Evolutionary conservation across 53 echinoderm and acorn worm genomes (phyloP), one percentile per base, ranked within the genome.

Genomic region (Henricia sp.): DNA sequence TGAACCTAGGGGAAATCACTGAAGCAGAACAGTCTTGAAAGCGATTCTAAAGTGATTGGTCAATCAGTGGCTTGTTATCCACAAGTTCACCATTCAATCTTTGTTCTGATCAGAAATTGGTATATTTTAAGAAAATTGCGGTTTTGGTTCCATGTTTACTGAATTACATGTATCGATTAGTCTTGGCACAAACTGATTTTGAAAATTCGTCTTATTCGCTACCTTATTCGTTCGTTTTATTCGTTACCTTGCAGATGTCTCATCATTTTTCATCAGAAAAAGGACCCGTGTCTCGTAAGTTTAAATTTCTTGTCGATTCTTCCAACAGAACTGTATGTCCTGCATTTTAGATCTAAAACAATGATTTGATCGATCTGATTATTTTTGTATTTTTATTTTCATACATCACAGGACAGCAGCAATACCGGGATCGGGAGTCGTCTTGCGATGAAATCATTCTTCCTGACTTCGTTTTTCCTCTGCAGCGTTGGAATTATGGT

Each of bases 271-370:
- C 88, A 88, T 83, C 88, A 71, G 35, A 69, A 82, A 21, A 83
- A 83, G 5, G 88, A 88, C 71, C 52, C 73, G 11, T 88, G 88
- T 29, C 70, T 88, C 3, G 88, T 88, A 83, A 88, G 88, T 72
- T 4, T 20, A 48, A 50, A 37, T 23, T 37, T 2, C 11, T 46
- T 10, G 48, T 46, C 48, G 6, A 46, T 46, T 46, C 48, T 46
- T 10, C 14, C 6, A 46, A 6, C 48, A 10, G 14, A 46, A 46
- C 8, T 46, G 48, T 46, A 46, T 46, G 12, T 11, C 34, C 30
- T 5, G 33, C 34, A 19, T 27, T 24, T 37, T 8, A 30, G 38
- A 10, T 69, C 9, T 69, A 32, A 6, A 25, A 69, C 6, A 21
- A 10, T 53, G 56, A 26, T 62, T 27, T 10, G 5, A 29, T 10